Evolutionary conservation across 2,113 vertebrate species (phyloP).

Genomic region (Mugil cephalus): DNA sequence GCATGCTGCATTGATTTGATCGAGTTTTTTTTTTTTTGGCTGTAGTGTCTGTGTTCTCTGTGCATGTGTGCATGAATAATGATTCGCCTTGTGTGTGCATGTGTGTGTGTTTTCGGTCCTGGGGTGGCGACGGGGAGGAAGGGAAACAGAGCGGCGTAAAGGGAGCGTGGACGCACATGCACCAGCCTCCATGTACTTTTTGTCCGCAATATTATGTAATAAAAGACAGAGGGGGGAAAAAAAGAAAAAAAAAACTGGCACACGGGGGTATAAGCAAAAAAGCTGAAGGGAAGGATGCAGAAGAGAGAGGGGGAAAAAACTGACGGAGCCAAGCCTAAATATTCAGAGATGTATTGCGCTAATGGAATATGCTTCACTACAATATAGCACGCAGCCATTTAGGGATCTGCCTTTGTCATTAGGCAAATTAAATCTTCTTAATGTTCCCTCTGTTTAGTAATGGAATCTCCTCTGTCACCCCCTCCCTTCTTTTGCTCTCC

Average conservation of each 20-base stretch:
- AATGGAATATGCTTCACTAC: constrained; percentile 68
- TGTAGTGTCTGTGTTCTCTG: constrained; percentile 18
- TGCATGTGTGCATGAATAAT: constrained; percentile 40
- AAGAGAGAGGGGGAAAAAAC: constrained; percentile 30
- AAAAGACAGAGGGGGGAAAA: constrained; percentile 4
- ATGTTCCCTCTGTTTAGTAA: constrained; percentile 73
- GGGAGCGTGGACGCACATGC: constrained; percentile 45
- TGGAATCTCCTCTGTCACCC: constrained; percentile 66
- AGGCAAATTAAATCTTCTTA: constrained; percentile 77
- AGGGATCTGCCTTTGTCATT: constrained; percentile 72
- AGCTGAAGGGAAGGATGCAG: constrained; percentile 31
- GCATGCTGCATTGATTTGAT: constrained; percentile 53
- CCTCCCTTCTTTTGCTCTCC: constrained; percentile 23
- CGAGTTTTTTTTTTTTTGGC: constrained; percentile 19
- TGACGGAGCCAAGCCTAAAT: constrained; percentile 58
- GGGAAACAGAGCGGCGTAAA: constrained; percentile 23
- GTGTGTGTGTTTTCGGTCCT: constrained; percentile 27
- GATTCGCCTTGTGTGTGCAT: constrained; percentile 29
- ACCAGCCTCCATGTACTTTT: constrained; percentile 47
- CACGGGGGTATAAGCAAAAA: constrained; percentile 57
- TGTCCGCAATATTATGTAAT: constrained; percentile 75
- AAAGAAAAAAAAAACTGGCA: constrained; percentile 42
- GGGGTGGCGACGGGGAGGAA: constrained; percentile 6
- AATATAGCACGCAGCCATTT: constrained; percentile 65
- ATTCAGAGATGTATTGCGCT: constrained; percentile 67